These are phyloP conservation scores for Cranoglanis bouderius DNA, from an alignment of 2,113 vertebrate genomes.

Conservation along the genomic window DNA sequence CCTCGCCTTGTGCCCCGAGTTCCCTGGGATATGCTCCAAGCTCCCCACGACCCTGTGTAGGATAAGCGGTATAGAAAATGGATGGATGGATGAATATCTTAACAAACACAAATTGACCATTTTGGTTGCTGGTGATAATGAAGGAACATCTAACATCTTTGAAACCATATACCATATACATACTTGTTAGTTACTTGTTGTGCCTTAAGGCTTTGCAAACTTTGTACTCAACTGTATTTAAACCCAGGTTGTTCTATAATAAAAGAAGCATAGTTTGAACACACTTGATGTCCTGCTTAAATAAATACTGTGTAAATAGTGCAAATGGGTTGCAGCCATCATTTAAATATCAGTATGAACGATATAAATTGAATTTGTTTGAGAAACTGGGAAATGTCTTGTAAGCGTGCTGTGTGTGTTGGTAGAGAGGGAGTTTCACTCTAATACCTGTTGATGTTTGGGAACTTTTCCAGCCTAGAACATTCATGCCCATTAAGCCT, in stretches of 20 bases:
- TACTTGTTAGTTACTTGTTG: neutral
- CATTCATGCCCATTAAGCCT: neutral
- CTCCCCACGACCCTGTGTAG: too few species aligned
- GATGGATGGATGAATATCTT: too few species aligned
- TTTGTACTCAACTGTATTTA: neutral
- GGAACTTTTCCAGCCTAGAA: neutral
- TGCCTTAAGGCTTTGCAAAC: neutral
- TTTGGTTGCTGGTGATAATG: neutral
- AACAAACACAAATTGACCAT: neutral
- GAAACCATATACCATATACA: neutral
- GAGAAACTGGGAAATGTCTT: neutral
- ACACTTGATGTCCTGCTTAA: neutral
- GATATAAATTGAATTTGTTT: neutral
- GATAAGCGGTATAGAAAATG: too few species aligned
- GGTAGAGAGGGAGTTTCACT: neutral
- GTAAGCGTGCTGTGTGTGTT: neutral
- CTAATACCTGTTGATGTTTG: constrained; percentile 8
- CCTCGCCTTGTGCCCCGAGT: too few species aligned
- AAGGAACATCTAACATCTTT: neutral
- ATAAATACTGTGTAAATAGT: neutral
- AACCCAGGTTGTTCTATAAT: neutral
- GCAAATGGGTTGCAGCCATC: neutral
- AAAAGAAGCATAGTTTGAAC: neutral
- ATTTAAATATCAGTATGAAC: neutral
- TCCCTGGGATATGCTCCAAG: too few species aligned